Base-by-base conservation (phyloP, 2,113 vertebrate genomes). In the Gasterosteus aculeatus region DNA sequence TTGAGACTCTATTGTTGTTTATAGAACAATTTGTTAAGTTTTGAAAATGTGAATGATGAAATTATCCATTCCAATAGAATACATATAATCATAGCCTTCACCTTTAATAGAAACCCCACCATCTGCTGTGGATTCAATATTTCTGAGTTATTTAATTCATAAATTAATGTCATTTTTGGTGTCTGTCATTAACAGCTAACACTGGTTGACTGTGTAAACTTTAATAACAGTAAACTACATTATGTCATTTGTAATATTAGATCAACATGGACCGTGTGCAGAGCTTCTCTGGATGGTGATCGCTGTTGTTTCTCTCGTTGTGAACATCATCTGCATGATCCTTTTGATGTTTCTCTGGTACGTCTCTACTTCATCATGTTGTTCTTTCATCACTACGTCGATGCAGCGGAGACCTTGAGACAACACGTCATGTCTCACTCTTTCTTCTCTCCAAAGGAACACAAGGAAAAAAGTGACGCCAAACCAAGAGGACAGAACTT, bases 401-500 rank as follows among this genome's bases (percentile, higher is more conserved):
- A 5, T 60, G 26, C 1, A 49, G 4, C 15, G 1, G 38, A 56
- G 5, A 31, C 4, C 22, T 67, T 46, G 5, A 18, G 19, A 31
- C 5, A 38, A 62, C 35, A 38, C 33, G 66, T 29, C 14, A 56
- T 4, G 22, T 33, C 15, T 75, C 12, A 11, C 56, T 44, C 11
- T 22, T 22, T 64, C 12, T 35, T 82, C 10, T 60, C 18, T 64
- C 10, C 7, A 44, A 19, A 80, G 1, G 66, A 83, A 70, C 12
- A 10, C 60, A 29, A 72, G 66, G 63, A 70, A 71, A 54, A n/a
- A n/a, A n/a, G n/a, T 46, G 57, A 68, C 62, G 41, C n/a, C 66
- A 51, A 44, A 68, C 2, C 41, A 41, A n/a, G 78, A 78, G 49
- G 57, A 81, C 26, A 75, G 29, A 44, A 81, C 51, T 0, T 81